phyloP scores from a whole-genome alignment of 2,797 vertebrate genomes.

The Ctenosaura bakeri region DNA sequence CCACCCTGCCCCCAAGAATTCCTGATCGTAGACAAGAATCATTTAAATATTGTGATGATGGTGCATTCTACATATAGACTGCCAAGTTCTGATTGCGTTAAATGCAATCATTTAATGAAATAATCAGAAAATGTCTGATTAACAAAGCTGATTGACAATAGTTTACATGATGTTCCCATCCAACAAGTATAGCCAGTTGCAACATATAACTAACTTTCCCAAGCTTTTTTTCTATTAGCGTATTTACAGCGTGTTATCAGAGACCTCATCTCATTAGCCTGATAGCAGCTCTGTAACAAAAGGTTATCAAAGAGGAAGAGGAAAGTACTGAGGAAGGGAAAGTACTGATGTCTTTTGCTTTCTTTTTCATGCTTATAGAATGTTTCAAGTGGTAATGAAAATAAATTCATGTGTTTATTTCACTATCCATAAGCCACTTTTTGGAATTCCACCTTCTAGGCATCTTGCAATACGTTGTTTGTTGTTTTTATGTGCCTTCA shows the following conservation, averaged over 20 bases:
- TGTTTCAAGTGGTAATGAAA: too few relatives aligned
- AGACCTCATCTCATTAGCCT: background rate
- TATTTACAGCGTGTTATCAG: background rate
- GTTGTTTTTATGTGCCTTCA: too few relatives aligned
- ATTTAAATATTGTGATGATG: conserved; percentile 5
- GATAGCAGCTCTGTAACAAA: background rate
- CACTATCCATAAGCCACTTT: background rate
- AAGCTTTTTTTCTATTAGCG: background rate
- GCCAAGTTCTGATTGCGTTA: conserved; percentile 47
- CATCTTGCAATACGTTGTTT: background rate
- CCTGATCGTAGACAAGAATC: conserved; percentile 53
- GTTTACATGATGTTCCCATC: conserved; percentile 26
- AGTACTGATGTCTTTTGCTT: background rate
- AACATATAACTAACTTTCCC: too few relatives aligned
- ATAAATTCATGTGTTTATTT: background rate
- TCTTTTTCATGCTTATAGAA: background rate
- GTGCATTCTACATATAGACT: conserved; percentile 49
- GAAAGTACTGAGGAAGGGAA: background rate
- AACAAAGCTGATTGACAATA: conserved; percentile 2
- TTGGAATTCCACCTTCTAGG: background rate
- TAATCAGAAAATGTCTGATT: conserved; percentile 49
- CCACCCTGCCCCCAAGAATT: background rate
- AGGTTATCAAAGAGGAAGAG: too few relatives aligned
- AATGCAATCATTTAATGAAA: conserved; percentile 56
- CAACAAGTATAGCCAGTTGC: too few relatives aligned